A percentile compares a stretch with the other conserved stretches of the same genome.
These are phyloP conservation scores for Sanderia malayensis DNA, from an alignment of 30 jellyfish, hydroid and myxozoan species.

Conservation along the genomic window DNA sequence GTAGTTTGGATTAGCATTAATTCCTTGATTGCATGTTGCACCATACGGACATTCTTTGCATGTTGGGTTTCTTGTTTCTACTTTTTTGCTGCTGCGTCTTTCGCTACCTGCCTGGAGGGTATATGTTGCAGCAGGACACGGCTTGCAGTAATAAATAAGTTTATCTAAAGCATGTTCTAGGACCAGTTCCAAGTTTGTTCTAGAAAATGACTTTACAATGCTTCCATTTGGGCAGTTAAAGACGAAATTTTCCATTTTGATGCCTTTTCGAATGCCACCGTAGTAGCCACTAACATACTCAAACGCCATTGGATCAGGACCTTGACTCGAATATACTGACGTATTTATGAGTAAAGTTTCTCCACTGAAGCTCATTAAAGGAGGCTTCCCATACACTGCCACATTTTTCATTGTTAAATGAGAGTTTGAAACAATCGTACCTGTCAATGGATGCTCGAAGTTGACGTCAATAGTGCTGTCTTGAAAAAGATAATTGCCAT, in stretches of 20 bases:
- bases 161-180: too few relatives aligned
- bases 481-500: neutral
- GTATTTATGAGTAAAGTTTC: neutral
- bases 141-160: neutral
- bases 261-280: neutral
- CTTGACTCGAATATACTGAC: neutral
- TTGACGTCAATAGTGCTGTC: neutral
- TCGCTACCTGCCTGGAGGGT: neutral
- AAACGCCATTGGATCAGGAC: neutral
- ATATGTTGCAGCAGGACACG: neutral
- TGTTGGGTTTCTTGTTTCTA: neutral
- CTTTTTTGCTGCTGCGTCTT: neutral
- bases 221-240: neutral
- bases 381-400: neutral
- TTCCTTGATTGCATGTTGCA: conserved; percentile 1
- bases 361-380: neutral
- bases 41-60: conserved; percentile 34
- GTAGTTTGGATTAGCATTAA: conserved; percentile 7
- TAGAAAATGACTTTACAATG: too few relatives aligned
- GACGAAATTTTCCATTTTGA: neutral
- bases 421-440: neutral
- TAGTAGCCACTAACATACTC: neutral
- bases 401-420: neutral
- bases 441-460: neutral
- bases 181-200: neutral